A percentile compares a stretch with the other conserved stretches of the same genome.
Conservation (phyloP, 2,797 vertebrate species). For the Chlorospingus flavigularis region DNA sequence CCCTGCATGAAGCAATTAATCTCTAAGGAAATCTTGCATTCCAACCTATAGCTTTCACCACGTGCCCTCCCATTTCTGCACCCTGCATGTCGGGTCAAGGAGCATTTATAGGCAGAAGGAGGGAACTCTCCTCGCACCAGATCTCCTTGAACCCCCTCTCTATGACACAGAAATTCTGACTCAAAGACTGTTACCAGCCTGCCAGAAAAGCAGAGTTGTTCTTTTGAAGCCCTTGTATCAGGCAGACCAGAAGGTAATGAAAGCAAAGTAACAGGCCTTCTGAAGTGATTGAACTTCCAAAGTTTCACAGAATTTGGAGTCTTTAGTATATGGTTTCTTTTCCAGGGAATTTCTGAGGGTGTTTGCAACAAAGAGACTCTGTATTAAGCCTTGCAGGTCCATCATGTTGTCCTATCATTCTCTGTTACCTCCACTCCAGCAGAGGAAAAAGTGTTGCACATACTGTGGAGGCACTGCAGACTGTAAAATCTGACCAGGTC, state of each 20-base stretch:
- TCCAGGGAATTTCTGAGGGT: not conserved
- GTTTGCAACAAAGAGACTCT: not conserved
- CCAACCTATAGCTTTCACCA: not conserved
- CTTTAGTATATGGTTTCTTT: not conserved
- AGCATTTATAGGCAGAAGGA: not conserved
- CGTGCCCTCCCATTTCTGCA: not conserved
- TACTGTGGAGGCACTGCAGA: not conserved
- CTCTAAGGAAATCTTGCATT: not conserved
- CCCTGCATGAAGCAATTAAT: not conserved
- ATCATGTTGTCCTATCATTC: not conserved
- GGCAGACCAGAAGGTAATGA: not conserved
- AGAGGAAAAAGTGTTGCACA: not conserved
- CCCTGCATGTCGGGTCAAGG: not conserved
- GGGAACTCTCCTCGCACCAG: not conserved
- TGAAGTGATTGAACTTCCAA: not conserved
- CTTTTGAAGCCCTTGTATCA: not conserved
- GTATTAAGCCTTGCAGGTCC: not conserved
- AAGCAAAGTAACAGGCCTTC: not conserved
- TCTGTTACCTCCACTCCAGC: not conserved
- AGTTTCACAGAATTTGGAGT: not conserved
- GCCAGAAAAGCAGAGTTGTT: not conserved
- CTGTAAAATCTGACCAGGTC: not conserved
- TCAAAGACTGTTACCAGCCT: not conserved
- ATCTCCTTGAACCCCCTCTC: not conserved
- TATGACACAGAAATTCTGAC: not conserved